Conservation (phyloP, 1,140 invertebrate species). For the Ceratitis capitata region DNA sequence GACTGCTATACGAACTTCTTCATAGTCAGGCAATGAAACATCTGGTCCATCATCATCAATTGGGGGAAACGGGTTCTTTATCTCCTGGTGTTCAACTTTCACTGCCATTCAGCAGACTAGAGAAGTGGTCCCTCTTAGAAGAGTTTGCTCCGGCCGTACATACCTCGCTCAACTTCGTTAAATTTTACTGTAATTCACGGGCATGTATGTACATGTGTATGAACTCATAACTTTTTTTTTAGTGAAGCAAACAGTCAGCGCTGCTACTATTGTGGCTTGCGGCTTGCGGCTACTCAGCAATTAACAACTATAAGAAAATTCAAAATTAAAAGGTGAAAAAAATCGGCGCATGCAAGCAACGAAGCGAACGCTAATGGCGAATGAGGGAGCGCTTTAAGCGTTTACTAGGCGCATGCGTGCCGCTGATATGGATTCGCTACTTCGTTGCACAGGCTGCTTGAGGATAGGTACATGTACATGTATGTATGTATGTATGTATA, state of each 20-base stretch:
- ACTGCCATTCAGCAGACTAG: too few species aligned
- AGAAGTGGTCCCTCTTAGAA: too few species aligned
- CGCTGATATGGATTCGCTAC: not conserved
- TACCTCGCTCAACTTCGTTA: too few species aligned
- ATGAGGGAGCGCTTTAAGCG: constrained; percentile 14
- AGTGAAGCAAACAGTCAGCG: not conserved
- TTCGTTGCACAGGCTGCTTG: not conserved
- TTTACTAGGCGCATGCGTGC: not conserved
- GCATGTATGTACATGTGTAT: not conserved
- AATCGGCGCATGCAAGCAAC: not conserved
- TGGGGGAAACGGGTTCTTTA: too few species aligned
- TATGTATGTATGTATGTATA: not conserved
- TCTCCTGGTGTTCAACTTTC: too few species aligned
- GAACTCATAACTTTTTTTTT: not conserved
- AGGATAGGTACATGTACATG: not conserved
- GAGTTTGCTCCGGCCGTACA: too few species aligned
- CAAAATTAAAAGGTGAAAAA: not conserved
- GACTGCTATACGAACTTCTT: too few species aligned
- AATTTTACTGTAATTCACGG: too few species aligned
- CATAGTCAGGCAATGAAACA: too few species aligned
- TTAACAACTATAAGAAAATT: not conserved
- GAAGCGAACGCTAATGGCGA: not conserved
- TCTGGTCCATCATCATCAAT: too few species aligned
- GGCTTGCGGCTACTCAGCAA: not conserved
- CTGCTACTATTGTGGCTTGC: not conserved